These are phyloP conservation scores for Sebastes kiyomatsui DNA, from an alignment of 2,797 vertebrate species.

Conservation along the genomic window DNA sequence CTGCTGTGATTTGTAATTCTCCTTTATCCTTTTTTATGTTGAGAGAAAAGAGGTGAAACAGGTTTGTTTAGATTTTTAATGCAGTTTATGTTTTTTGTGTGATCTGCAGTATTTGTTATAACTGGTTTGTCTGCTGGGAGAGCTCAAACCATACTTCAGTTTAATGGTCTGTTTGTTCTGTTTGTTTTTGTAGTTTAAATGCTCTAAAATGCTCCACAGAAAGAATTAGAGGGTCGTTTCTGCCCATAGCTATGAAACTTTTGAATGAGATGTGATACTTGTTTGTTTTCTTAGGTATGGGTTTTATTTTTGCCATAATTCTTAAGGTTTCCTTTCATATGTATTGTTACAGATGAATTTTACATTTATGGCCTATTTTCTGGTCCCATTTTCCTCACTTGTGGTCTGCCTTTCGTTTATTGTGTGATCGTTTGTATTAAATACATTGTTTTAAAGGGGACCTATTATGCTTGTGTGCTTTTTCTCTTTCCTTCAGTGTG, in stretches of 20 bases:
- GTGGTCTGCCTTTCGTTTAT: not conserved
- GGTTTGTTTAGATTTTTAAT: not conserved
- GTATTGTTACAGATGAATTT: not conserved
- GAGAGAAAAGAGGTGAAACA: not conserved
- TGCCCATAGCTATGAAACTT: not conserved
- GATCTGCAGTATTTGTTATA: not conserved
- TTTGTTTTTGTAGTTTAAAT: not conserved
- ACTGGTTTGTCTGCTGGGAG: not conserved
- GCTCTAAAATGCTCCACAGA: not conserved
- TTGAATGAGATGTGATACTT: not conserved
- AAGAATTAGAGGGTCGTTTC: not conserved
- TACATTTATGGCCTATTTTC: not conserved
- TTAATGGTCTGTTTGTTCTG: not conserved
- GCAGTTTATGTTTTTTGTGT: not conserved
- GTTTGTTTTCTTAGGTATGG: not conserved
- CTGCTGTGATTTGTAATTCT: slow-evolving; percentile 7
- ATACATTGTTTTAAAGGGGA: not conserved
- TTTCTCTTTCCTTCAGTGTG: too few species aligned
- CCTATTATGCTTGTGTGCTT: too few species aligned
- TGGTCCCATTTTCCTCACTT: not conserved
- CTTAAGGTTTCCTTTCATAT: not conserved
- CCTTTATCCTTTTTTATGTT: slow-evolving; percentile 9
- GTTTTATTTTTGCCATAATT: not conserved
- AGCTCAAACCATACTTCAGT: not conserved
- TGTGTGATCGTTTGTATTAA: not conserved